Evolutionary conservation across 30 jellyfish, hydroid and myxozoan species (phyloP).

Genomic region (Nemopilema nomurai): DNA sequence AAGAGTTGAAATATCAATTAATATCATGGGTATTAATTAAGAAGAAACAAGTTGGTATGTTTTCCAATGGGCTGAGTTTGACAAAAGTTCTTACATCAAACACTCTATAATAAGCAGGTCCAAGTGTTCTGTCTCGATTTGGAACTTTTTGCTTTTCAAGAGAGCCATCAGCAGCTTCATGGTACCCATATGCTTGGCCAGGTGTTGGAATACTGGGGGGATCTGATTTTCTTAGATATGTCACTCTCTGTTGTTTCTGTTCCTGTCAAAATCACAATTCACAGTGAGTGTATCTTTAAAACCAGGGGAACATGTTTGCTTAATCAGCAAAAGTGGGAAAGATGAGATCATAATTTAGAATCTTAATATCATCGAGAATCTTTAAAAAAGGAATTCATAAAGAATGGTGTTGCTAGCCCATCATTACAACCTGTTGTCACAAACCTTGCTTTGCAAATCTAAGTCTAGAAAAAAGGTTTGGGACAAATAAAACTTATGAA

Average conservation of each 20-base stretch:
- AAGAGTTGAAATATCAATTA: too few species aligned
- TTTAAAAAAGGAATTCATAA: too few species aligned
- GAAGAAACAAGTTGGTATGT: too few species aligned
- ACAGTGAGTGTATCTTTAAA: neutral
- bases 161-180: constrained; percentile 74
- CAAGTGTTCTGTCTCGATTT: constrained; percentile 71
- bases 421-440: too few species aligned
- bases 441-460: too few species aligned
- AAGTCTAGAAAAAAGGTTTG: neutral
- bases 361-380: too few species aligned
- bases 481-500: neutral
- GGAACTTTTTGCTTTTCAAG: constrained; percentile 73
- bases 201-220: constrained; percentile 97
- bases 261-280: neutral
- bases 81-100: constrained; percentile 46
- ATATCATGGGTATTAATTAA: too few species aligned
- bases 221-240: constrained; percentile 67
- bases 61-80: too few species aligned
- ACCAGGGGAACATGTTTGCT: neutral
- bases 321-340: neutral
- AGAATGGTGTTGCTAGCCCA: too few species aligned
- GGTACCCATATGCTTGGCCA: constrained; percentile 94
- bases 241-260: constrained; percentile 24
- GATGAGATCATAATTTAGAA: neutral
- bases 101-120: constrained; percentile 88